Evolutionary conservation across 2,797 vertebrate genomes (phyloP), one percentile per base, ranked within the genome.

Genomic region (Paedocypris micromegethes): DNA sequence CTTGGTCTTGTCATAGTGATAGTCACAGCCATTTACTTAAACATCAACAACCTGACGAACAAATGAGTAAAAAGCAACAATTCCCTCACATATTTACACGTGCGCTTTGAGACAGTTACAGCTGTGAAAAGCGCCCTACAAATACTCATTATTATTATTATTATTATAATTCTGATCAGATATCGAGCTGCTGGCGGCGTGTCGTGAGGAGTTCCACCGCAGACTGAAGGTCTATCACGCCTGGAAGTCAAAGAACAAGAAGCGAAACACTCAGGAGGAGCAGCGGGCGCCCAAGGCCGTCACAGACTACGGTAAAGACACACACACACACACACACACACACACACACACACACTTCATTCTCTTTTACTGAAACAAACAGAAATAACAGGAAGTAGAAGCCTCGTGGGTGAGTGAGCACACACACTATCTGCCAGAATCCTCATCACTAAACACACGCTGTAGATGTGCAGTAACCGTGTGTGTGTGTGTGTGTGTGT

Each of bases 181-280:
- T 84, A 98, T 98, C 42, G 96, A 98, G 68, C 86, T 98, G 58
- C 77, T 99, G 85, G 96, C 94, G 0, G 93, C 96, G 66, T 99
- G 97, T 88, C 90, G 97, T 80, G 96, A 99, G 83, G 97, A 99
- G 85, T 99, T 99, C 80, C 97, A 99, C 79, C 92, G 97, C 42
- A 90, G 97, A 49, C 88, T 99, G 78, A 98, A 98, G 86, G 96
- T 99, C 2, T 99, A 99, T 72, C 97, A 99, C 64, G 91, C 96
- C 0, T 99, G 97, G 97, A 99, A 99, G 80, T 93, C 96, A 82
- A 98, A 94, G 91, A 99, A 99, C 76, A 98, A 95, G 91, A 99
- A 98, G 70, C 92, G 92, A 49, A 94, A 92, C 37, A 84, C 92
- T 37, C 95, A 97, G 48, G 76, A 87, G 3, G 93, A 97, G 54